Evolutionary conservation across 2,888 invertebrate species (phyloP).

Genomic region (Conops quadrifasciatus): DNA sequence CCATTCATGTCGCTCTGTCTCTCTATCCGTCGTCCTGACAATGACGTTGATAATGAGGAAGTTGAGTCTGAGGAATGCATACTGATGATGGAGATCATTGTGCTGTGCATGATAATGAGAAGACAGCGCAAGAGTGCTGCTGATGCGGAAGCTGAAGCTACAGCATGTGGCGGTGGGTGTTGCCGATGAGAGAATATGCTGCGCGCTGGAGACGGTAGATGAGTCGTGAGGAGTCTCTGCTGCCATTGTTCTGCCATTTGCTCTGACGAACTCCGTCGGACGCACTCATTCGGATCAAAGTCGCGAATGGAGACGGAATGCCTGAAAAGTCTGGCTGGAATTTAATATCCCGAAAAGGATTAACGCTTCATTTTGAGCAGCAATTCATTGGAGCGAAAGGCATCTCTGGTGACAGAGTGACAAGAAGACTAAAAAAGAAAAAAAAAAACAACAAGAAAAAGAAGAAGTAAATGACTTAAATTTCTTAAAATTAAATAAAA

Average conservation of each 20-base stretch:
- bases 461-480: too few relatives aligned
- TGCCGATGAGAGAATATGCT: too few relatives aligned
- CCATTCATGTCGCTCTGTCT: not conserved
- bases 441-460: too few relatives aligned
- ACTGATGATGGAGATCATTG: constrained; percentile 1
- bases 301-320: not conserved
- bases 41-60: constrained; percentile 2
- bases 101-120: not conserved
- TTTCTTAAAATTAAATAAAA: too few relatives aligned
- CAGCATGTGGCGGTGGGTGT: too few relatives aligned
- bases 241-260: not conserved
- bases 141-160: not conserved
- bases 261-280: not conserved
- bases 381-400: too few relatives aligned
- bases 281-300: not conserved
- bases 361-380: not conserved
- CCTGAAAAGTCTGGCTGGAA: not conserved
- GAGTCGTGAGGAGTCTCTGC: not conserved
- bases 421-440: too few relatives aligned
- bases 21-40: not conserved
- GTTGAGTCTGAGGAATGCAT: not conserved
- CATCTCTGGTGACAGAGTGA: too few relatives aligned
- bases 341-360: constrained; percentile 12
- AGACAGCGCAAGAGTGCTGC: not conserved
- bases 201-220: too few relatives aligned